Evolutionary conservation across 2,888 invertebrate genomes (phyloP).

Genomic region (Hirtodrosophila confusa): DNA sequence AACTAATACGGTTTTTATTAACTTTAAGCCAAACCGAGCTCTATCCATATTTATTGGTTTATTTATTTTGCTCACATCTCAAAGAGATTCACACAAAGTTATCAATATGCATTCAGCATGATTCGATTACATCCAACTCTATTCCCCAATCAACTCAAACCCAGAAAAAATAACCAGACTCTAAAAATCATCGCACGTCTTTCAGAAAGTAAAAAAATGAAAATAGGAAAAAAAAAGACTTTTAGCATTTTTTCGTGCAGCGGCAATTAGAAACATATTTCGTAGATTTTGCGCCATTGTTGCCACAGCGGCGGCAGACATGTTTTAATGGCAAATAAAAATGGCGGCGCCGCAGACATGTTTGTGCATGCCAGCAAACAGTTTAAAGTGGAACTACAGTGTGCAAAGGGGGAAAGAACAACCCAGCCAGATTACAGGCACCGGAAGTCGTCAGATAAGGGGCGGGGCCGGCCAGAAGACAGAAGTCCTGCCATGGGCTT

Average conservation of each 20-base stretch:
- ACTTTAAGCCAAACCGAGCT: background rate
- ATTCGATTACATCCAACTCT: slow-evolving; percentile 29
- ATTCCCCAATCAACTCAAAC: background rate
- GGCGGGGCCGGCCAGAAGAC: background rate
- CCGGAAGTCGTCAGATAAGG: slow-evolving; percentile 36
- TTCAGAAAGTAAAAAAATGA: slow-evolving; percentile 9
- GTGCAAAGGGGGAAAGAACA: slow-evolving; percentile 1
- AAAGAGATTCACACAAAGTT: slow-evolving; percentile 8
- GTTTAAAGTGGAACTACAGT: slow-evolving; percentile 42
- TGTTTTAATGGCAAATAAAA: slow-evolving; percentile 53
- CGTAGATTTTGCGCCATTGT: slow-evolving; percentile 33
- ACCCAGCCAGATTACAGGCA: slow-evolving; percentile 23
- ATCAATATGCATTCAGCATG: slow-evolving; percentile 40
- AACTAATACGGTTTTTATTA: background rate
- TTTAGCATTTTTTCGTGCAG: slow-evolving; percentile 2
- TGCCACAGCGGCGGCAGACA: slow-evolving; percentile 28
- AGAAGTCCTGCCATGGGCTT: slow-evolving; percentile 8
- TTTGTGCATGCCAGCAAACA: slow-evolving; percentile 60
- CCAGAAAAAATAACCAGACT: slow-evolving; percentile 1
- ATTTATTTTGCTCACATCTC: slow-evolving; percentile 15
- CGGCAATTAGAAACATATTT: slow-evolving; percentile 69
- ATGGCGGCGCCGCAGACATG: slow-evolving; percentile 61
- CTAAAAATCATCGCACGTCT: slow-evolving; percentile 51
- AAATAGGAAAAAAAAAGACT: slow-evolving; percentile 46
- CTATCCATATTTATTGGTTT: slow-evolving; percentile 1